Evolutionary conservation across 2,797 vertebrate genomes (phyloP).

Genomic region (Limosa lapponica): DNA sequence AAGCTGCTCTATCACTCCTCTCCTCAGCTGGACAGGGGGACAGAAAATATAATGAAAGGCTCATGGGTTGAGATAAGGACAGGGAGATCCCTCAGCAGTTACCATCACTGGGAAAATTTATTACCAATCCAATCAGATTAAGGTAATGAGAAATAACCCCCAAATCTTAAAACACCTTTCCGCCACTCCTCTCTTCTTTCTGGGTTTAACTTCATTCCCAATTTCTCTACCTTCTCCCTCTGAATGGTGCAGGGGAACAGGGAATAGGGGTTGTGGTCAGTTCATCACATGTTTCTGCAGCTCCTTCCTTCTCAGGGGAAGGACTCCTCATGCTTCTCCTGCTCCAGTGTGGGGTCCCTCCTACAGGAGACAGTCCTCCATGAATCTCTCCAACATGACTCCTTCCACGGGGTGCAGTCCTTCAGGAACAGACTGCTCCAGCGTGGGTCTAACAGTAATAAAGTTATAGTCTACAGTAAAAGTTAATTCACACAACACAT

Average conservation of each 20-base stretch:
- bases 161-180: neutral
- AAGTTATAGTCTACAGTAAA: neutral
- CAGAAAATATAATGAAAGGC: neutral
- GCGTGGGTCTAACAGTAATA: neutral
- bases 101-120: neutral
- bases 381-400: neutral
- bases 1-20: neutral
- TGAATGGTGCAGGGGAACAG: neutral
- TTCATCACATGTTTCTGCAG: neutral
- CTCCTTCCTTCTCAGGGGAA: neutral
- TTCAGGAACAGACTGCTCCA: neutral
- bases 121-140: neutral
- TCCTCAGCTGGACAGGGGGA: neutral
- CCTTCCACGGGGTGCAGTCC: neutral
- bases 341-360: neutral
- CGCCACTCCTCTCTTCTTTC: neutral
- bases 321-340: neutral
- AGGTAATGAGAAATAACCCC: neutral
- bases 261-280: neutral
- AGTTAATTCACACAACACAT: neutral
- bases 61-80: neutral
- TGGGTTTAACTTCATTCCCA: neutral
- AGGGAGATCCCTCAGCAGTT: neutral
- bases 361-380: neutral
- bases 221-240: neutral